Base-by-base conservation (phyloP, 2,113 vertebrate species). In the Marmota monax region DNA sequence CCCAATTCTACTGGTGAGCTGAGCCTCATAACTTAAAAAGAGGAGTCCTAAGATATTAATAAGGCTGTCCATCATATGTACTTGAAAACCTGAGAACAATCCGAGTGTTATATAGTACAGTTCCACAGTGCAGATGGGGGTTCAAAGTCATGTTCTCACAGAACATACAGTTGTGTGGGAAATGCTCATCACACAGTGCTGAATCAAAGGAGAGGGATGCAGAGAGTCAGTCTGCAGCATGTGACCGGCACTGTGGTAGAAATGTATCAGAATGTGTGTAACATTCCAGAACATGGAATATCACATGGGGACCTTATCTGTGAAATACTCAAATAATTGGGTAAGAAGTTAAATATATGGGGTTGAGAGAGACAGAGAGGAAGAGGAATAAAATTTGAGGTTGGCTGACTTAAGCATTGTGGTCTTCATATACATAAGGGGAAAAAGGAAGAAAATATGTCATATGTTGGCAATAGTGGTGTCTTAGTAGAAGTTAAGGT, bases 291-390 rank as follows among this genome's bases (percentile, higher is more conserved):
- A 48, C n/a, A 29, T 6, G 25, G 42, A 45, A 10, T 45, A 17
- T 89, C 7, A 27, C 45, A n/a, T 29, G n/a, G 65, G 11, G 17
- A 48, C 76, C 39, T 85, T 69, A 39, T 22, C 51, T 2, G 32
- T 87, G 63, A 58, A 51, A 74, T 88, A 61, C 17, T 95, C 48
- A 80, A 53, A 61, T 77, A 93, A 91, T 25, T 77, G 45, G 12
- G 12, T 67, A 84, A 95, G 42, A 93, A 93, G 78, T 89, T 85
- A 53, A 63, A 73, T 23, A 7, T 32, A 48, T 56, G 70, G 29
- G 34, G 7, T 23, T 87, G 53, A 95, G 74, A 73, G 45, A 94
- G n/a, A 80, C 85, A 96, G 63, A 86, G 45, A 84, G 34, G 20
- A 56, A 32, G 13, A 79, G 39, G 29, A 77, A 88, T 8, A 42